Base-by-base conservation (phyloP, 92 coral and sea anemone species). In the Parazoanthus darwini region DNA sequence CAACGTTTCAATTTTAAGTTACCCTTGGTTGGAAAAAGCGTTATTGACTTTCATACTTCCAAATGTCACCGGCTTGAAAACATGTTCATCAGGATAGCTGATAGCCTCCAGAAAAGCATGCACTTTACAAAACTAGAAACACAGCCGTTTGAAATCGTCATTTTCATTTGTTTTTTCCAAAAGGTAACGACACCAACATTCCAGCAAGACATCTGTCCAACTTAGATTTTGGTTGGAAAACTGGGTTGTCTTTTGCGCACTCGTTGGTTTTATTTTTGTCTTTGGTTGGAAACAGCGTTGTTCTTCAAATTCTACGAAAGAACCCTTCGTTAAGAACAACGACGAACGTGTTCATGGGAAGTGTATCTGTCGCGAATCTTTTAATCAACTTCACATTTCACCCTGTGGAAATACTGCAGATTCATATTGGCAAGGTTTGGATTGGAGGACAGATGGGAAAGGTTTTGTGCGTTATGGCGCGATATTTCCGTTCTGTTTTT, bases 331-430 rank as follows among this genome's bases (percentile, higher is more conserved):
- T 71, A 35, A 70, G 78, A 84, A 84, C 87, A 26, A 43, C 67
- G 75, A 71, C 42, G 68, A 84, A 84, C 56, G 26, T 46, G 35
- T 84, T 84, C 43, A 84, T 84, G 54, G 66, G 44, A 26, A 84
- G 79, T 20, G 1, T 71, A 26, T 84, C 78, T 3, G 65, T 51
- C 66, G 68, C 54, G 59, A 84, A 84, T 71, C 87, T 84, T 29
- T 46, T 84, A 51, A 70, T 78, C 10, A 84, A 84, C 74, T 15
- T 84, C 65, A 38, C 75, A 29, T 48, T 56, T 36, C 66, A 43
- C n/a, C 65, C 79, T 15, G 66, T 84, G 8, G 79, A 71, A 8
- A 9, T 84, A 18, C 67, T 84, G 8, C 87, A 84, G 13, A 14
- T 84, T 20, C 54, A 84, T 71, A 33, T 84, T 6, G 79, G 87